Percentiles rank a stretch among this genome's conserved stretches.
Conservation (phyloP, 2,888 invertebrate species). For the Dryococelus australis region DNA sequence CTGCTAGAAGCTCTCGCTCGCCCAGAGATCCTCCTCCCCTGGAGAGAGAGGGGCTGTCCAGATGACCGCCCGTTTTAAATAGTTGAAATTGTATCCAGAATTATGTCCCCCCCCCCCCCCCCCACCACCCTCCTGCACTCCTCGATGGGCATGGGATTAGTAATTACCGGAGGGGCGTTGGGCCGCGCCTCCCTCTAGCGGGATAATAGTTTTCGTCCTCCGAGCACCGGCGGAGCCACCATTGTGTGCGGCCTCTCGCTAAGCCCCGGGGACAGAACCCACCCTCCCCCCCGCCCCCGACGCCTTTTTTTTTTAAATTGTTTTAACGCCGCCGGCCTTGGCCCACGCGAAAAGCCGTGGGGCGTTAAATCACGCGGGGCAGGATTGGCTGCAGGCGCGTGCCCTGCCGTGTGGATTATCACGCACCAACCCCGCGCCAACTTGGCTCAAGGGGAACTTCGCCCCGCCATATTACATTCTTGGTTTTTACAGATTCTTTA, state of each 20-base stretch:
- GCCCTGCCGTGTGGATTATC: too few relatives aligned
- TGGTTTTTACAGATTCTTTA: too few relatives aligned
- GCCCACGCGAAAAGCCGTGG: not conserved
- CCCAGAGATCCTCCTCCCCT: too few relatives aligned
- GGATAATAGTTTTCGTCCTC: not conserved
- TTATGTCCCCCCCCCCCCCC: not conserved
- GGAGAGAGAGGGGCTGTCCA: not conserved
- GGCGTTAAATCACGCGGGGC: not conserved
- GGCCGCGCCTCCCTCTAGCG: not conserved
- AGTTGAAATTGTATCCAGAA: slow-evolving; percentile 26
- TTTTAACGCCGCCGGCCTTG: not conserved
- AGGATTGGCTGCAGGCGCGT: too few relatives aligned
- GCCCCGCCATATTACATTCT: too few relatives aligned
- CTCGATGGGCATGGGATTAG: not conserved
- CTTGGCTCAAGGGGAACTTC: too few relatives aligned
- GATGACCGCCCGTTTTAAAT: slow-evolving; percentile 9
- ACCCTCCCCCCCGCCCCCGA: too few relatives aligned
- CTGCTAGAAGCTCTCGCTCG: not conserved
- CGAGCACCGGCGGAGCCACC: not conserved
- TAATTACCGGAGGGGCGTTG: not conserved
- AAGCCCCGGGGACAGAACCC: not conserved
- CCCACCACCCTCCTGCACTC: not conserved
- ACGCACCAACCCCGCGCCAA: too few relatives aligned
- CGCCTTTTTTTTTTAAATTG: not conserved
- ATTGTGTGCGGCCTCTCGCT: not conserved